phyloP scores from a whole-genome alignment of 2,113 vertebrate genomes.

The Gallinago jamesoni region DNA sequence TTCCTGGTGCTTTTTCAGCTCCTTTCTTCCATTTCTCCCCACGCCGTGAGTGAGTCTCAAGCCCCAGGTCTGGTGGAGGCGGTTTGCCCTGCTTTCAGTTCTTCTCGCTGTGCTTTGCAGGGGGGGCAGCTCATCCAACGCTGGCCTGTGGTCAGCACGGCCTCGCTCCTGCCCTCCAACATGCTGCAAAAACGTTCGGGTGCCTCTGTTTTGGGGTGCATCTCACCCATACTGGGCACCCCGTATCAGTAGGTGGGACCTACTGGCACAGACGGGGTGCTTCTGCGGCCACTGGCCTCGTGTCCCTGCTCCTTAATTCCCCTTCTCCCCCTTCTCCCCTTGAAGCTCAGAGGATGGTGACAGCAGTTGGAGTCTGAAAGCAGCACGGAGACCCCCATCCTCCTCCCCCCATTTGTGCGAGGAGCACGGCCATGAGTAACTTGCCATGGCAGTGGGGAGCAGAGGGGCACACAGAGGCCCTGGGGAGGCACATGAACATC shows the following conservation, averaged over 20 bases:
- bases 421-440: background rate
- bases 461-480: background rate
- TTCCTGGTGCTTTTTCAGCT: background rate
- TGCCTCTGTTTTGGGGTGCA: background rate
- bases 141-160: background rate
- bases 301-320: background rate
- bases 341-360: background rate
- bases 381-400: background rate
- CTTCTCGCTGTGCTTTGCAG: background rate
- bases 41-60: background rate
- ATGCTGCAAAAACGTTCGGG: background rate
- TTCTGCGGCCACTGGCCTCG: accelerated
- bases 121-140: accelerated
- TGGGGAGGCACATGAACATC: background rate
- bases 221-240: background rate
- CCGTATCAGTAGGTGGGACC: background rate
- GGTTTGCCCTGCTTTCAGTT: background rate
- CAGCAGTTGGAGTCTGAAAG: background rate
- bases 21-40: background rate
- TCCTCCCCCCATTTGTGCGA: background rate
- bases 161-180: background rate
- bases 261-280: background rate
- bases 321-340: background rate
- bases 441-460: accelerated
- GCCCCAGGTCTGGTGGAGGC: background rate